These are phyloP conservation scores for Solea senegalensis DNA, from an alignment of 2,113 vertebrate species.

Conservation along the genomic window DNA sequence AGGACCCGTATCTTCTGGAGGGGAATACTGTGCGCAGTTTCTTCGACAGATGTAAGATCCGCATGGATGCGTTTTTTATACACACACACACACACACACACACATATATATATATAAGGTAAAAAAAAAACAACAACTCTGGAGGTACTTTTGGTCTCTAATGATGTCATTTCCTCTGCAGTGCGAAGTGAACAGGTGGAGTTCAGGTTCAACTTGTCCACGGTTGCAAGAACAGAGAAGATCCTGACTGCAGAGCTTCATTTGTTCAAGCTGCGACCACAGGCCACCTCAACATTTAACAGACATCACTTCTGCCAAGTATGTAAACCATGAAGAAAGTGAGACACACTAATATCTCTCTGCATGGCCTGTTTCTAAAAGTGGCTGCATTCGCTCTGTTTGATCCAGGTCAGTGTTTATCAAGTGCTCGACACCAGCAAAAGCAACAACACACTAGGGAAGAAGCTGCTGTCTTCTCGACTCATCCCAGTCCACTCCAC, in stretches of 20 bases:
- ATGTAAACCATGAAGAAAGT: background rate
- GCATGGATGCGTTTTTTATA: background rate
- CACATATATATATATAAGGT: no score
- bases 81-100: no score
- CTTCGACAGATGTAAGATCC: conserved; percentile 88
- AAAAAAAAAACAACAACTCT: background rate
- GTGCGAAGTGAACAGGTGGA: conserved; percentile 83
- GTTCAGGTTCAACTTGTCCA: conserved; percentile 87
- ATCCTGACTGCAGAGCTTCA: conserved; percentile 90
- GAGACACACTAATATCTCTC: background rate
- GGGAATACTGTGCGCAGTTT: conserved; percentile 93
- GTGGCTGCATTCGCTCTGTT: background rate
- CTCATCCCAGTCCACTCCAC: conserved; percentile 84
- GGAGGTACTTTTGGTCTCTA: conserved; percentile 2
- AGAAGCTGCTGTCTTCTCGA: conserved; percentile 84
- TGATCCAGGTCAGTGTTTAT: conserved; percentile 86
- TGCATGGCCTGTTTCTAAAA: background rate
- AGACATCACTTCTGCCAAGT: conserved; percentile 91
- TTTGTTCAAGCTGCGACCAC: conserved; percentile 86
- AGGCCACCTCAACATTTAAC: conserved; percentile 50
- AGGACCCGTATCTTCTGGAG: conserved; percentile 85
- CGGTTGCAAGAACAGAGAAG: conserved; percentile 85
- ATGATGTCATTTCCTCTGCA: conserved; percentile 40
- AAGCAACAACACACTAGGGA: conserved; percentile 71
- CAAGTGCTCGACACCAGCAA: conserved; percentile 80